Base-by-base conservation (phyloP, 2,113 vertebrate species). In the Gobiocypris rarus region DNA sequence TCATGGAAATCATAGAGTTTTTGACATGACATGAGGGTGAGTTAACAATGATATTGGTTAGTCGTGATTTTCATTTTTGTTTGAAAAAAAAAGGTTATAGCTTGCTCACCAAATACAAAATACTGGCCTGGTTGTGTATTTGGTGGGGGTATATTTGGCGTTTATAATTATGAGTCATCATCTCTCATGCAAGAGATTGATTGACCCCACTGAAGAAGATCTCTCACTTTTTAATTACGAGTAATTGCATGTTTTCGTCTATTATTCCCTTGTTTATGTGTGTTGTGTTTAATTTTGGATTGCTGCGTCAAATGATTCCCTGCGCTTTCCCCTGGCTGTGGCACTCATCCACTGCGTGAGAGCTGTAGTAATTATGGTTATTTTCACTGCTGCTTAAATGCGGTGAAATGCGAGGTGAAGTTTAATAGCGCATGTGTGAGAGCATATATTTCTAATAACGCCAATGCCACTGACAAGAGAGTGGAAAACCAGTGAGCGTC, bases 211-310 rank as follows among this genome's bases (percentile, higher is more conserved):
- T 22, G 38, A 77, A 85, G 58, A 84, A 86, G 81, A 90, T 90
- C 81, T 59, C 17, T 54, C 28, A 69, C 76, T 83, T 89, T 86
- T 82, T 92, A 91, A 92, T 93, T 91, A 89, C 58, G 82, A 84
- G 73, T 92, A 92, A 93, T 94, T 92, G 86, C 85, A 91, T 89
- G 90, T 91, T 93, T 92, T 87, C 41, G 24, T 84, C 52, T 83
- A 87, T 87, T 86, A 88, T 84, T 85, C 67, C 83, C 82, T 56
- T 93, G 91, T 93, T 93, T 92, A 90, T 86, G 89, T 87, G 82
- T 91, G 92, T 91, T 91, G 87, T 89, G 85, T 88, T 94, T 91
- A 89, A 92, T 92, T 93, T 92, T 87, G 87, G 86, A 90, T 89
- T 88, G 89, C 83, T 81, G 83, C 87, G 84, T 92, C 86, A 90